phyloP scores from a whole-genome alignment of 2,113 vertebrate species.

The Alligator mississippiensis region DNA sequence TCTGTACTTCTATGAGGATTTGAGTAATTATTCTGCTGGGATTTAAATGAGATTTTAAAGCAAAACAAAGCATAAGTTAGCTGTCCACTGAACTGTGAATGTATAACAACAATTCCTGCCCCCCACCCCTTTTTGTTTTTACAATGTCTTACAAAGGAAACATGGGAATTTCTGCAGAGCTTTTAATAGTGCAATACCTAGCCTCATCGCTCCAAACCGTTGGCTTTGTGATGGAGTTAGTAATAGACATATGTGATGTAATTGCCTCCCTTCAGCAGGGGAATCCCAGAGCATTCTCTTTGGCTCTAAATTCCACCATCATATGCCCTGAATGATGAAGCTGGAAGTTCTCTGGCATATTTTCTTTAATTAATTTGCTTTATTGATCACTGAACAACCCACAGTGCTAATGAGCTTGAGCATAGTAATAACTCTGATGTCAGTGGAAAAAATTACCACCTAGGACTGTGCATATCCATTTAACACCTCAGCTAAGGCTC shows the following conservation, averaged over 20 bases:
- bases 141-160: not conserved
- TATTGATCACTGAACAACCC: not conserved
- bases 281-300: too few species aligned
- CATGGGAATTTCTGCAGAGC: not conserved
- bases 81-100: not conserved
- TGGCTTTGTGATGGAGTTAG: too few species aligned
- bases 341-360: not conserved
- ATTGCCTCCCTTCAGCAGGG: too few species aligned
- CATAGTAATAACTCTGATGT: not conserved
- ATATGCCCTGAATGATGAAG: not conserved
- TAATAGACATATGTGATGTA: too few species aligned
- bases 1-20: not conserved
- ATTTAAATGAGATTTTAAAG: not conserved
- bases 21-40: not conserved
- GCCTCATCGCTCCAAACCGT: not conserved
- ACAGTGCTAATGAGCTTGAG: not conserved
- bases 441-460: not conserved
- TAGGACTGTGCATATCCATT: not conserved
- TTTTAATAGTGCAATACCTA: not conserved
- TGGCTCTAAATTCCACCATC: not conserved
- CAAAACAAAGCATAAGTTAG: not conserved
- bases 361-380: not conserved
- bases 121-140: not conserved
- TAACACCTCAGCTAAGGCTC: not conserved
- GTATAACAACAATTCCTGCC: not conserved